Evolutionary conservation across 1,140 invertebrate genomes (phyloP).

Genomic region (Ceratina japonica): DNA sequence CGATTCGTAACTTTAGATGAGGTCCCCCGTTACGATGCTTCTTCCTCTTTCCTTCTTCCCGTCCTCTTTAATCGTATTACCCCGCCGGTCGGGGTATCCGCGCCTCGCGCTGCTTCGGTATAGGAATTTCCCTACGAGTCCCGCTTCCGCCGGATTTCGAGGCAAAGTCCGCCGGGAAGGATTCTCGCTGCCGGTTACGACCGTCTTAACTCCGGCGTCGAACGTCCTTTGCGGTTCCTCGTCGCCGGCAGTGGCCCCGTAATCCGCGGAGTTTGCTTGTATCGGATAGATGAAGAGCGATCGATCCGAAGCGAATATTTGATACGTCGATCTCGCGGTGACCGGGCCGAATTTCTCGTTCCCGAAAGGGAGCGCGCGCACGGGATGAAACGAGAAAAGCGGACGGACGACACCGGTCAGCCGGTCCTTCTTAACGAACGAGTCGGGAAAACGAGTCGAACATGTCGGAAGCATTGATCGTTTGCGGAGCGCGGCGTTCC

Average conservation of each 20-base stretch:
- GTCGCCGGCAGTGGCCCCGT: slow-evolving; percentile 19
- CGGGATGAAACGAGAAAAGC: neutral
- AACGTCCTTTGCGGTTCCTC: slow-evolving; percentile 35
- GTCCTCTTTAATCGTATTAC: slow-evolving; percentile 71
- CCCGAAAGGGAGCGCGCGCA: neutral
- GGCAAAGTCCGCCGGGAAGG: slow-evolving; percentile 47
- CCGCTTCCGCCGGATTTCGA: slow-evolving; percentile 62
- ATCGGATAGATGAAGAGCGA: slow-evolving; percentile 5
- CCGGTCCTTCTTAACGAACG: slow-evolving; percentile 26
- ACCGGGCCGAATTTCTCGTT: neutral
- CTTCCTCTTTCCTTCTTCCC: slow-evolving; percentile 44
- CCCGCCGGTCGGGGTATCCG: slow-evolving; percentile 57
- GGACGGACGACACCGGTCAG: neutral
- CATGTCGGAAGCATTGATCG: slow-evolving; percentile 36
- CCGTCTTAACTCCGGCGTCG: slow-evolving; percentile 37
- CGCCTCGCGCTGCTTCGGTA: slow-evolving; percentile 44
- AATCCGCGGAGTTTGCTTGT: slow-evolving; percentile 27
- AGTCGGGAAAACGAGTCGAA: slow-evolving; percentile 14
- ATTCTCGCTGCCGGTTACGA: slow-evolving; percentile 48
- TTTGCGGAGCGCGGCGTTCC: slow-evolving; percentile 24
- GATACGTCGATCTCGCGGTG: neutral
- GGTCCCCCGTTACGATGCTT: slow-evolving; percentile 66
- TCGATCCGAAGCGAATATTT: neutral
- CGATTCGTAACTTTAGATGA: slow-evolving; percentile 80
- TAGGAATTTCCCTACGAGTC: slow-evolving; percentile 64